These are phyloP conservation scores for Melanotaenia maccullochi DNA, from an alignment of 2,797 vertebrate genomes.

Conservation along the genomic window DNA sequence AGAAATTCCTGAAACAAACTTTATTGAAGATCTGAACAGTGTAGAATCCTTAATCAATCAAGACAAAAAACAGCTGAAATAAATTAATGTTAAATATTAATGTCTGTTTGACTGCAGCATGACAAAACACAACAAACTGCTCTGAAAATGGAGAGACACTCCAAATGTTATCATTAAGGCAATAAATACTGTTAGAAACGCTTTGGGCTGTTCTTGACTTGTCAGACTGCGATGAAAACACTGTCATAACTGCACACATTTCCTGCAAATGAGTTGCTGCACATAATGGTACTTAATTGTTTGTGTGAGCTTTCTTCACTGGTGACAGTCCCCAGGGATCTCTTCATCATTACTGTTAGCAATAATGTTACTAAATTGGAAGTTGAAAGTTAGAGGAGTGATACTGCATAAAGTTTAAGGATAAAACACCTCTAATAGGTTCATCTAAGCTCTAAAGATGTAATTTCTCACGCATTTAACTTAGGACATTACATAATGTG, in stretches of 20 bases:
- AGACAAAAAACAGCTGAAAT: background rate
- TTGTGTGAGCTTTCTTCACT: constrained; percentile 33
- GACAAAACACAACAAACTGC: background rate
- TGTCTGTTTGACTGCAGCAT: background rate
- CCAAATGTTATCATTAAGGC: constrained; percentile 4
- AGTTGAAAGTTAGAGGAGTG: constrained; percentile 3
- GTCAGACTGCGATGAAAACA: constrained; percentile 18
- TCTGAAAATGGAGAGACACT: constrained; percentile 10
- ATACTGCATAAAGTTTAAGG: constrained; percentile 9
- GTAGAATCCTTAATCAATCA: background rate
- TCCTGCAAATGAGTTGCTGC: constrained; percentile 27
- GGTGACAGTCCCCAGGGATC: constrained; percentile 25
- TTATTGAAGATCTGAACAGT: background rate
- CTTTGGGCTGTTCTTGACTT: constrained; percentile 9
- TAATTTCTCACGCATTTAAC: constrained; percentile 51
- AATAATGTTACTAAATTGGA: constrained; percentile 32
- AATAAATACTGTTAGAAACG: background rate
- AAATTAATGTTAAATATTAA: background rate
- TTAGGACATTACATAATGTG: constrained; percentile 23
- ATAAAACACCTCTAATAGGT: constrained; percentile 34
- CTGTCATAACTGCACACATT: constrained; percentile 16
- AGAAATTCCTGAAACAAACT: background rate
- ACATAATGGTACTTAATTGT: constrained; percentile 44
- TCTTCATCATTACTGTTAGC: constrained; percentile 32
- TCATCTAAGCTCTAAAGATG: constrained; percentile 30